A percentile compares a stretch with the other conserved stretches of the same genome.
These are phyloP conservation scores for Diorhabda elongata DNA, from an alignment of 1,140 invertebrate genomes.

Conservation along the genomic window DNA sequence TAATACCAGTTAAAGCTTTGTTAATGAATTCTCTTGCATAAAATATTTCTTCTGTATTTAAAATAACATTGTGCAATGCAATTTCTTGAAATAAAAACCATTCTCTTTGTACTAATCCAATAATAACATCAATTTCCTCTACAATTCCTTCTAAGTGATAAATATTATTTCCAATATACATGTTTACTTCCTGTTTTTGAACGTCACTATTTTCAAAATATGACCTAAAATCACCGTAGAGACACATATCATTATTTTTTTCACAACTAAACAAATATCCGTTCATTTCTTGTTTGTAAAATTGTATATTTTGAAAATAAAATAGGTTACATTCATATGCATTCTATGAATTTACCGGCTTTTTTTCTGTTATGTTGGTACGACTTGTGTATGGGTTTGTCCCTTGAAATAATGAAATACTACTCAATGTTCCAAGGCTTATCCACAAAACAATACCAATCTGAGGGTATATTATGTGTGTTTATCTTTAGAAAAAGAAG, in stretches of 20 bases:
- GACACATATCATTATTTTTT: not conserved
- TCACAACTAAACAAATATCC: conserved; percentile 15
- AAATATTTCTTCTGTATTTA: conserved; percentile 18
- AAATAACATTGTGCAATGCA: conserved; percentile 23
- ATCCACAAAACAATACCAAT: too few species aligned
- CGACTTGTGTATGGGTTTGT: too few species aligned
- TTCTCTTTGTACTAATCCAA: conserved; percentile 27
- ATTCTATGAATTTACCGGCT: too few species aligned
- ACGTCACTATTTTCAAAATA: not conserved
- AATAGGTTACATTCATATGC: too few species aligned
- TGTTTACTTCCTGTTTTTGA: not conserved
- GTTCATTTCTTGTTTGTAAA: not conserved
- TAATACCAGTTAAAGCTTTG: conserved; percentile 24
- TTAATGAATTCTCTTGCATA: conserved; percentile 28
- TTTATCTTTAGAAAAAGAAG: too few species aligned
- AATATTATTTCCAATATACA: conserved; percentile 20
- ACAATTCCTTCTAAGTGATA: conserved; percentile 28
- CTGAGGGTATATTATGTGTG: too few species aligned
- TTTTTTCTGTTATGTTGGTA: too few species aligned
- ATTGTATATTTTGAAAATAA: too few species aligned
- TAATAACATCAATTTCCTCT: conserved; percentile 31
- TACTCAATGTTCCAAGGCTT: too few species aligned
- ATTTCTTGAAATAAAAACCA: conserved; percentile 36
- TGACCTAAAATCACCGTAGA: not conserved
- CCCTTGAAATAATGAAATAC: too few species aligned